Conservation (phyloP, 2,113 vertebrate genomes). For the Campylomormyrus tamandua region DNA sequence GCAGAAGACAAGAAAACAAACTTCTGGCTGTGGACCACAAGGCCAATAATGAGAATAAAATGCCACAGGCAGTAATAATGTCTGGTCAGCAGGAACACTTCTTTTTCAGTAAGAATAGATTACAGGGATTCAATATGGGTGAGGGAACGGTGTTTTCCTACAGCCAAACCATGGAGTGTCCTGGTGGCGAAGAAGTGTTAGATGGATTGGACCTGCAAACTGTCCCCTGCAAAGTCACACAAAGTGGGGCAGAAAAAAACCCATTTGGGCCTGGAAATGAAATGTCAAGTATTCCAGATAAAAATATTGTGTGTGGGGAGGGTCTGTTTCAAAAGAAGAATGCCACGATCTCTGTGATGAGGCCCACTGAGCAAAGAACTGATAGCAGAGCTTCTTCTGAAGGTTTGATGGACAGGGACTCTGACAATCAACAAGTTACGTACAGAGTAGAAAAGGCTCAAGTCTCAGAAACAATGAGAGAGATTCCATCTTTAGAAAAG, state of each 20-base stretch:
- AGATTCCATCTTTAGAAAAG: slow-evolving; percentile 25
- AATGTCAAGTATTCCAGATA: background rate
- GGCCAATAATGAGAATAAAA: slow-evolving; percentile 25
- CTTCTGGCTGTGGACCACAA: slow-evolving; percentile 30
- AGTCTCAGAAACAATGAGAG: slow-evolving; percentile 27
- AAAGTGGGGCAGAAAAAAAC: slow-evolving; percentile 32
- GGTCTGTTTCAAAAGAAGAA: background rate
- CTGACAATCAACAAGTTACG: slow-evolving; percentile 24
- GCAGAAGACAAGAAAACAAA: slow-evolving; percentile 41
- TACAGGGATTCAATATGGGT: slow-evolving; percentile 58
- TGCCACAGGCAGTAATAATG: slow-evolving; percentile 18
- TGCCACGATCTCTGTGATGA: slow-evolving; percentile 4
- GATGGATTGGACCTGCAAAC: slow-evolving; percentile 25
- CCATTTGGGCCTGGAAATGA: slow-evolving; percentile 17
- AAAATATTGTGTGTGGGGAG: background rate
- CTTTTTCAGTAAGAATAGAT: slow-evolving; percentile 51
- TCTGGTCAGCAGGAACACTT: slow-evolving; percentile 40
- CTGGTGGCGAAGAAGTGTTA: slow-evolving; percentile 41
- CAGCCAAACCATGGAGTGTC: slow-evolving; percentile 42
- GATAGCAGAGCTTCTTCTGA: background rate
- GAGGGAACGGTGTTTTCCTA: slow-evolving; percentile 48
- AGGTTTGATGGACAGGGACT: background rate
- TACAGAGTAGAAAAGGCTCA: slow-evolving; percentile 36
- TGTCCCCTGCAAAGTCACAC: background rate
- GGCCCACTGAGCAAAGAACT: slow-evolving; percentile 27